These are phyloP conservation scores for Apodemus sylvaticus DNA, from an alignment of 2,113 vertebrate genomes.

Conservation along the genomic window DNA sequence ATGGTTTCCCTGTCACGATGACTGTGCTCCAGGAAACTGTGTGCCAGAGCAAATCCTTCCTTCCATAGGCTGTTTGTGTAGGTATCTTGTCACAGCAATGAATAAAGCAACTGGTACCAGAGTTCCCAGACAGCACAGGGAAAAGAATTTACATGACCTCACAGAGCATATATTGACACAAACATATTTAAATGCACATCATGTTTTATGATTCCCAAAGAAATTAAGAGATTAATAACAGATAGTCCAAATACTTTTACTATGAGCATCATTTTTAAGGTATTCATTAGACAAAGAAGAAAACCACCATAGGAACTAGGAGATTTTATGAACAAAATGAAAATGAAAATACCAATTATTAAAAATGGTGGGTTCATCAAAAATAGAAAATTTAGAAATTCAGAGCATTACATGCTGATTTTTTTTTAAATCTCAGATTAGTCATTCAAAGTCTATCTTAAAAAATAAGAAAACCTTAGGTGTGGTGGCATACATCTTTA, in stretches of 20 bases:
- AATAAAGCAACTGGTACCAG: background rate
- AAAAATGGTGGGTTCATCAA: background rate
- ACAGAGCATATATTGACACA: background rate
- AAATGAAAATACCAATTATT: background rate
- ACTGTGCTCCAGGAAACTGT: background rate
- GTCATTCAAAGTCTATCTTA: conserved; percentile 2
- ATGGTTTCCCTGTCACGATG: too few species aligned
- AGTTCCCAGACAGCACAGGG: background rate
- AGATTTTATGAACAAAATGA: background rate
- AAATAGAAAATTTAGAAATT: background rate
- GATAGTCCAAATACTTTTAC: background rate
- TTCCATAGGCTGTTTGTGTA: background rate
- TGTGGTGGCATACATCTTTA: background rate
- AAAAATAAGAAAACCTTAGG: background rate
- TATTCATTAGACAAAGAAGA: background rate
- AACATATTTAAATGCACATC: background rate
- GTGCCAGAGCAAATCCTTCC: background rate
- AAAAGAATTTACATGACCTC: background rate
- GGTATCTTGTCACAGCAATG: background rate
- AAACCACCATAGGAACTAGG: background rate
- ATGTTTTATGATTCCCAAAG: background rate
- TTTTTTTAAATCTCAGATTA: background rate
- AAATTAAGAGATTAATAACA: background rate
- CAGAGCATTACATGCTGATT: background rate
- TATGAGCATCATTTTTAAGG: background rate